Conservation (phyloP, 2,113 vertebrate species). For the Setophaga kirtlandii region DNA sequence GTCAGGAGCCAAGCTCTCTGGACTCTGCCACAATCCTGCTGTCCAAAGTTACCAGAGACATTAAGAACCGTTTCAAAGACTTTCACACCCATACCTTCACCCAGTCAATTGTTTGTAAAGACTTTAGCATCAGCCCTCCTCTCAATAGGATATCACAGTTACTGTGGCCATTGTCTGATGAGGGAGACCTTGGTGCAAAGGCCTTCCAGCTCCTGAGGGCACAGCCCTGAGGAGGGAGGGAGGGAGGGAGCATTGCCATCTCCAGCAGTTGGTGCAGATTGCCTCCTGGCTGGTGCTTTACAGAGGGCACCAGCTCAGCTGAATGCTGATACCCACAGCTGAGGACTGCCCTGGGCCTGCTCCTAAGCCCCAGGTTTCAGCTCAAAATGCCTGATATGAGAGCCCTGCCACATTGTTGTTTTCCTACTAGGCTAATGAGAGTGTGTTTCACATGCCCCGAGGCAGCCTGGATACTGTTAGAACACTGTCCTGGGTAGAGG, state of each 20-base stretch:
- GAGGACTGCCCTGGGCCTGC: not conserved
- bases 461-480: not conserved
- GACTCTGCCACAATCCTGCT: not conserved
- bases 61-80: not conserved
- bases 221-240: not conserved
- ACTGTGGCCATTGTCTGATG: not conserved
- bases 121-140: not conserved
- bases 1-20: not conserved
- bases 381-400: not conserved
- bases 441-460: not conserved
- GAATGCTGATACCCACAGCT: not conserved
- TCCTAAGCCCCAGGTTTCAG: not conserved
- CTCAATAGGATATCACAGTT: not conserved
- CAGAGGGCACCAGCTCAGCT: not conserved
- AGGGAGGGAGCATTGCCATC: not conserved
- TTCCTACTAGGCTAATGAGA: not conserved
- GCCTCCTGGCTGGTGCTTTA: not conserved
- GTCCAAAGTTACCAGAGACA: not conserved
- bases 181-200: not conserved
- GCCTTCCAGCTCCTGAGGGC: not conserved
- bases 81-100: not conserved
- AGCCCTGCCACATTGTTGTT: not conserved
- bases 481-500: not conserved
- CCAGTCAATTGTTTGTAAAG: not conserved
- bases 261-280: not conserved